A percentile compares a stretch with the other conserved stretches of the same genome.
Conservation (phyloP, 2,888 invertebrate genomes). For the Caenorhabditis sp. region DNA sequence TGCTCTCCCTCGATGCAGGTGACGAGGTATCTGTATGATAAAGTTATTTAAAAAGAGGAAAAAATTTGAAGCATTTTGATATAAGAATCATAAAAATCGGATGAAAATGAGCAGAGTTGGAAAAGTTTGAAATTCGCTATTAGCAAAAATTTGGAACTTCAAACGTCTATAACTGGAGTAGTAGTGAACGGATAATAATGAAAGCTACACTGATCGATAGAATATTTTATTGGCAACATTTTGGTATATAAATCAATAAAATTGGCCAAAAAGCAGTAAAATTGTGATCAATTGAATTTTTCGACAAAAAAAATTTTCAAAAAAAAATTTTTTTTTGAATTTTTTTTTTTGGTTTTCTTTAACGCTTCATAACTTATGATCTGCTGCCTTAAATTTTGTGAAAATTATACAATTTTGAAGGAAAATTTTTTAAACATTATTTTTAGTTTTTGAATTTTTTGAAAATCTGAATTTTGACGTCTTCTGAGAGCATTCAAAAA, state of each 20-base stretch:
- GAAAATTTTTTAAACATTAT: too few species aligned
- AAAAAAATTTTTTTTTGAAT: not conserved
- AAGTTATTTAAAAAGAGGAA: too few species aligned
- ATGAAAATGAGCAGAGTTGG: not conserved
- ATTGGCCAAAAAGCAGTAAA: too few species aligned
- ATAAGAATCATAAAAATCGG: not conserved
- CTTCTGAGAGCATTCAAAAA: too few species aligned
- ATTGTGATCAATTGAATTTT: too few species aligned
- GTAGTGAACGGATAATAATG: not conserved
- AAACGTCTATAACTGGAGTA: not conserved
- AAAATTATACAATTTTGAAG: too few species aligned
- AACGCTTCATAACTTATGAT: too few species aligned
- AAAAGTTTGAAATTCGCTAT: not conserved
- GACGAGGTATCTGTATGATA: conserved; percentile 64
- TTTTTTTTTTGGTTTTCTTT: too few species aligned
- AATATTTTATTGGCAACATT: not conserved
- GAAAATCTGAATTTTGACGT: too few species aligned
- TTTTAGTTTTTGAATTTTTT: too few species aligned
- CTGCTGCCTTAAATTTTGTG: too few species aligned
- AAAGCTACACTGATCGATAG: not conserved
- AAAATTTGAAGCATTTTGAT: not conserved
- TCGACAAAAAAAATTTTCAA: too few species aligned
- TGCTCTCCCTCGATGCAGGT: conserved; percentile 70
- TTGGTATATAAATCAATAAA: not conserved
- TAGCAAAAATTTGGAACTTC: not conserved